phyloP scores from a whole-genome alignment of 2,113 vertebrate species.

The Ondatra zibethicus region DNA sequence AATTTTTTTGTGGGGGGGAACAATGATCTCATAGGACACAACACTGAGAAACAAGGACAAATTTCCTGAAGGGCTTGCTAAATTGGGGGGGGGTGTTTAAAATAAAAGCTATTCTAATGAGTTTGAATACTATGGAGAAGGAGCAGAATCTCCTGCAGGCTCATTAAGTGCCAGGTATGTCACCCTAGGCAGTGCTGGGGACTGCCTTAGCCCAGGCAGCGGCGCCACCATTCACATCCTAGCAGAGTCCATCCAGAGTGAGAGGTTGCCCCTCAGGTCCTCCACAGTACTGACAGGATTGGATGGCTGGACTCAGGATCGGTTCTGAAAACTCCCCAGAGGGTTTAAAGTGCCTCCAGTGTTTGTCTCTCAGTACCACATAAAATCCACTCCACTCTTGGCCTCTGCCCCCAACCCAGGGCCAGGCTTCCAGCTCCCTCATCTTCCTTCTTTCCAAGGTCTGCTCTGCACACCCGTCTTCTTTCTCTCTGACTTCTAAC shows the following conservation, averaged over 20 bases:
- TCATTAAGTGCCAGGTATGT: not conserved
- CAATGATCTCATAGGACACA: constrained; percentile 74
- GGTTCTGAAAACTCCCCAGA: not conserved
- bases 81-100: rapidly evolving
- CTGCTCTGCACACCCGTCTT: not conserved
- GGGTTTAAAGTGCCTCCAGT: no score
- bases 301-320: not conserved
- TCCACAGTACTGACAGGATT: no score
- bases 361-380: not conserved
- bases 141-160: rapidly evolving
- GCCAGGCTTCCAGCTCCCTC: not conserved
- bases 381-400: rapidly evolving
- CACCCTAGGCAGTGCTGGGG: not conserved
- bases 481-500: not conserved
- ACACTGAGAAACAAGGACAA: constrained; percentile 54
- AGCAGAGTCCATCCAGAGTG: not conserved
- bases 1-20: not conserved
- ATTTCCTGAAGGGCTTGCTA: not conserved
- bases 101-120: not conserved
- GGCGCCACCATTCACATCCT: not conserved
- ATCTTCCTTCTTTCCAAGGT: not conserved
- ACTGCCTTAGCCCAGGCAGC: not conserved
- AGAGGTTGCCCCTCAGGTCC: not conserved
- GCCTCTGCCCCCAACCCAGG: not conserved
- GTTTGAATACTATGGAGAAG: not conserved